phyloP scores from a whole-genome alignment of 2,113 vertebrate species.

The Pagrus major region DNA sequence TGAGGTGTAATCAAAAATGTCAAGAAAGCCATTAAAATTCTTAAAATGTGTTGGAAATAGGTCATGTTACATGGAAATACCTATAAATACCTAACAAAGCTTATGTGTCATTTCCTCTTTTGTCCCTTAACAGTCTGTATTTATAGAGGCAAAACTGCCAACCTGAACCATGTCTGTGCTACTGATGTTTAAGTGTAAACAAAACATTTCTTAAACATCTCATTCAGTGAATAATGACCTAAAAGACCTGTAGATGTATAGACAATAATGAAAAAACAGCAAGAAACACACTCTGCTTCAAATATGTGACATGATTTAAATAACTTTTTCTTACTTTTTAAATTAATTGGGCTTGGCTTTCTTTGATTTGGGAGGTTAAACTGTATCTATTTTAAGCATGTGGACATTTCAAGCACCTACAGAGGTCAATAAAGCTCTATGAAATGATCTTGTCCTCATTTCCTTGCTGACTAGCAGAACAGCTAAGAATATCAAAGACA shows the following conservation, averaged over 20 bases:
- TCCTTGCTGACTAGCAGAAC: slow-evolving; percentile 16
- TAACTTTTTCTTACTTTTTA: background rate
- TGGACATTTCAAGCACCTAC: slow-evolving; percentile 12
- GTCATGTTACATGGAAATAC: background rate
- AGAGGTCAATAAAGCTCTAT: slow-evolving; percentile 18
- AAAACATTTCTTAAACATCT: background rate
- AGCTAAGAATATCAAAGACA: slow-evolving; percentile 49
- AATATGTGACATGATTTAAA: background rate
- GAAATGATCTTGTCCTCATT: slow-evolving; percentile 40
- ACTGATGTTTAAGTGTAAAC: background rate
- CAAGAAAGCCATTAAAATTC: background rate
- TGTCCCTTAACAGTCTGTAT: background rate
- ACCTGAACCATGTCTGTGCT: background rate
- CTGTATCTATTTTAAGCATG: background rate
- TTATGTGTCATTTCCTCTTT: slow-evolving; percentile 5
- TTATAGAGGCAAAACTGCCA: background rate
- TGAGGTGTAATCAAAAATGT: background rate
- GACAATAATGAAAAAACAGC: background rate
- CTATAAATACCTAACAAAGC: background rate
- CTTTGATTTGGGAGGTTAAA: background rate
- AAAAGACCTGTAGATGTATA: background rate
- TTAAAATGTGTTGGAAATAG: slow-evolving; percentile 2
- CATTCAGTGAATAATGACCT: background rate
- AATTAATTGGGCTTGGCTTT: background rate
- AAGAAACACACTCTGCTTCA: background rate